These are phyloP conservation scores for Gnatocerus cornutus DNA, from an alignment of 2,888 invertebrate species.

Conservation along the genomic window DNA sequence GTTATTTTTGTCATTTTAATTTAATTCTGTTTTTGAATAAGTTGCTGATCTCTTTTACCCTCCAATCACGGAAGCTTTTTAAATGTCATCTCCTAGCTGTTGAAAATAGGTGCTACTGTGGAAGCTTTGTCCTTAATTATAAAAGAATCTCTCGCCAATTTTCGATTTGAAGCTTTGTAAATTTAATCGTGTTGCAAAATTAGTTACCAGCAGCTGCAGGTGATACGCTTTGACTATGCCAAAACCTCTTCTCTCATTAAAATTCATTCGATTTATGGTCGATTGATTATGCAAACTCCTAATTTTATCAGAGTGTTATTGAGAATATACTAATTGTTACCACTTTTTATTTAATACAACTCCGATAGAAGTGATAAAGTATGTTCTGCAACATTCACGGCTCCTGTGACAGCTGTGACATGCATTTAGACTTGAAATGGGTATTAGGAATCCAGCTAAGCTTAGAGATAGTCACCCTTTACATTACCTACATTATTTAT, in stretches of 20 bases:
- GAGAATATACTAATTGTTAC: too few species aligned
- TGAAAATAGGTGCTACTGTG: too few species aligned
- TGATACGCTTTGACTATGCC: conserved; percentile 50
- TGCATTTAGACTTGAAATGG: conserved; percentile 54
- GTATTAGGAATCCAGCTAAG: conserved; percentile 54
- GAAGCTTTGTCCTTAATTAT: too few species aligned
- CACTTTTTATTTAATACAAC: too few species aligned
- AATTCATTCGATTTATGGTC: conserved; percentile 20
- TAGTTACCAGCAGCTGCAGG: conserved; percentile 57
- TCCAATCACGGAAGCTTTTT: too few species aligned
- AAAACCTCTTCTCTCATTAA: conserved; percentile 16
- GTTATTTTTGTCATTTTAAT: too few species aligned
- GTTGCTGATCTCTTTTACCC: too few species aligned
- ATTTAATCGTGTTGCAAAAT: conserved; percentile 47
- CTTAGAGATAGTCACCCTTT: conserved; percentile 52
- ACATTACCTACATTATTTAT: conserved; percentile 60
- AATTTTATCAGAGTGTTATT: not conserved
- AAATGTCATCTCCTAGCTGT: too few species aligned
- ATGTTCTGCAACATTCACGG: conserved; percentile 46
- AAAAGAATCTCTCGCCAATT: not conserved
- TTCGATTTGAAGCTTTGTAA: conserved; percentile 23
- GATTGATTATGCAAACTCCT: conserved; percentile 17
- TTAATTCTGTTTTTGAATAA: too few species aligned
- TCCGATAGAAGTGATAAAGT: not conserved
- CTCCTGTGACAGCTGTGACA: conserved; percentile 56